A percentile compares a stretch with the other conserved stretches of the same genome.
These are phyloP conservation scores for Neolamprologus kungweensis DNA, from an alignment of 2,113 vertebrate genomes.

Conservation along the genomic window DNA sequence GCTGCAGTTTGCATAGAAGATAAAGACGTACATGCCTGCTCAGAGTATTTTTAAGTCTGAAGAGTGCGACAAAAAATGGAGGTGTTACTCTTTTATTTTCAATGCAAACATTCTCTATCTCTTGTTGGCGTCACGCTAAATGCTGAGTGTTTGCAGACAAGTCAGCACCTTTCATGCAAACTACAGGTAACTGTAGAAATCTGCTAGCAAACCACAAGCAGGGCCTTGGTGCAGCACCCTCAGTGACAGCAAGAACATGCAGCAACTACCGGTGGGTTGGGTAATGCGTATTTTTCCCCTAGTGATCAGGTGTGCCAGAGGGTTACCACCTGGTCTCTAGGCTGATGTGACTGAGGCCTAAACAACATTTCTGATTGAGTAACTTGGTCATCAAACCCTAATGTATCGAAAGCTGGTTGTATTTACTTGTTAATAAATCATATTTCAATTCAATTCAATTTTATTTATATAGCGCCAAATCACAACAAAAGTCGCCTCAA, in stretches of 20 bases:
- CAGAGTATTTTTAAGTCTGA: background rate
- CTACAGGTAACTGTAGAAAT: background rate
- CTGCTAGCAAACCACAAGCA: background rate
- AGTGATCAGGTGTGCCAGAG: background rate
- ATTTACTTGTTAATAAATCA: background rate
- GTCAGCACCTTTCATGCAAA: background rate
- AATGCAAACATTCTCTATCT: accelerated
- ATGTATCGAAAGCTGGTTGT: background rate
- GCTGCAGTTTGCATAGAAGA: background rate
- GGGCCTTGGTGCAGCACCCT: background rate
- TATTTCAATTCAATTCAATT: background rate
- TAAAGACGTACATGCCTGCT: accelerated
- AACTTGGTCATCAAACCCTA: background rate
- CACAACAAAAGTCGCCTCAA: no score
- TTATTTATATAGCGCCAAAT: no score
- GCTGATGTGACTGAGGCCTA: no score
- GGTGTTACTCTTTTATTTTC: background rate
- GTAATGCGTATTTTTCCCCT: background rate
- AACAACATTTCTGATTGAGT: background rate
- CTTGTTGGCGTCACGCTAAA: background rate
- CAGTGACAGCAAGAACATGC: background rate
- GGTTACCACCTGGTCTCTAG: background rate
- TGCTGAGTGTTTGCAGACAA: background rate
- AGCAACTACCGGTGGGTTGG: accelerated
- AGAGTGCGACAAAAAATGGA: background rate